Evolutionary conservation across 1,140 invertebrate genomes (phyloP), one percentile per base, ranked within the genome.

Genomic region (Mesaphorura yosii): DNA sequence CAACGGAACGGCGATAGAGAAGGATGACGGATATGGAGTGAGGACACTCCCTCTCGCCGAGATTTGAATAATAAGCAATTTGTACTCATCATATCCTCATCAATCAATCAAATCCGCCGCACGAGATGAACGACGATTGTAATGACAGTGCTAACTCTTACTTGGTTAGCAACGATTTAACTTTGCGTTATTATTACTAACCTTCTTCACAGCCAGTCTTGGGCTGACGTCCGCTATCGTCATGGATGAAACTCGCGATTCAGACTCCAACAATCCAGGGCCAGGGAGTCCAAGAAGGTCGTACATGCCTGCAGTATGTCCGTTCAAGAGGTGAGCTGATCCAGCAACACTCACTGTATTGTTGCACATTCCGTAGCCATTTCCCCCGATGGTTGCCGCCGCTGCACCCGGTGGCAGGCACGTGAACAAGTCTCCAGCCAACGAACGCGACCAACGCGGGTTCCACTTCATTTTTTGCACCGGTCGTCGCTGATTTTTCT

Each of bases 161-260:
- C n/a, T n/a, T n/a, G n/a, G n/a, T n/a, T n/a, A n/a, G n/a, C n/a
- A 42, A 42, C 22, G 40, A 42, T 15, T 42, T 42, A 20, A 17
- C 14, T 7, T 15, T 14, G 10, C 12, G 40, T 15, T 15, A 7
- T 42, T 42, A 7, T 42, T 14, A 19, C 29, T 45, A 22, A 60
- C 58, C 45, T 81, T 75, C 38, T 83, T 76, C 14, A 86, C 64
- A 1, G 84, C 83, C 54, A 84, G 75, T 38, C 82, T 72, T 2
- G 84, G 83, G 69, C 82, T 85, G 6, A 80, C 78, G 26, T 82
- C 79, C 15, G 72, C 68, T 28, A 76, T 75, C 12, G 74, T 75
- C 70, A 75, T 74, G 5, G 72, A 70, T 26, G 70, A 66, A 17
- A 73, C 56, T 12, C 71, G 61, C 48, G 66, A 65, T 55, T 70